Conservation (phyloP, 2,113 vertebrate genomes). For the Spermophilus dauricus region DNA sequence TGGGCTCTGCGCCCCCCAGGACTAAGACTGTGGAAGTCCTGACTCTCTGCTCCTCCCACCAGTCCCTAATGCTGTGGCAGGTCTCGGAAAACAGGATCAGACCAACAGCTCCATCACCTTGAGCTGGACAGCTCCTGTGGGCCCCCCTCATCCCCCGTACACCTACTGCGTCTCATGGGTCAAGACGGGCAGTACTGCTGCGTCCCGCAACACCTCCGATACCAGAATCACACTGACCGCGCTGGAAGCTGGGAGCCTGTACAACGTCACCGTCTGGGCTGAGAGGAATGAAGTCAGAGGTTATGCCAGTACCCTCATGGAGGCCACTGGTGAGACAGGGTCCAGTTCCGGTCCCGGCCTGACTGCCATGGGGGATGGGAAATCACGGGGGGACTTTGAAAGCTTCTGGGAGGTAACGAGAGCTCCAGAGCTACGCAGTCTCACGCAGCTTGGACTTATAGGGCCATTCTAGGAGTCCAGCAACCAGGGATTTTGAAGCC, state of each 20-base stretch:
- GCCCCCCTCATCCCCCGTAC: not conserved
- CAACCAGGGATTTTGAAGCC: not conserved
- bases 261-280: not conserved
- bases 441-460: not conserved
- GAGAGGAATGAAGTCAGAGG: not conserved
- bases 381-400: no score
- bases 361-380: not conserved
- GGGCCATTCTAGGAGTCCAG: not conserved
- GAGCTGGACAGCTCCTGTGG: not conserved
- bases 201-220: accelerated
- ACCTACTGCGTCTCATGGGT: not conserved
- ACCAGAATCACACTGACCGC: accelerated
- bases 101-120: slow-evolving; percentile 61
- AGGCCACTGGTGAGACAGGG: not conserved
- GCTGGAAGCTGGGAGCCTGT: not conserved
- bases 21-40: not conserved
- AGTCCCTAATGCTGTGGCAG: not conserved
- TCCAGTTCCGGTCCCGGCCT: not conserved
- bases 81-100: accelerated
- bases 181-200: accelerated
- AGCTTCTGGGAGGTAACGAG: not conserved
- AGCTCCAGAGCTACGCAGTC: no score
- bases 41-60: not conserved
- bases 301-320: accelerated
- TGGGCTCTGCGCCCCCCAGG: not conserved